Percentiles rank a stretch among this genome's conserved stretches.
Evolutionary conservation across 2,797 vertebrate genomes (phyloP).

Genomic region (Otus scops): DNA sequence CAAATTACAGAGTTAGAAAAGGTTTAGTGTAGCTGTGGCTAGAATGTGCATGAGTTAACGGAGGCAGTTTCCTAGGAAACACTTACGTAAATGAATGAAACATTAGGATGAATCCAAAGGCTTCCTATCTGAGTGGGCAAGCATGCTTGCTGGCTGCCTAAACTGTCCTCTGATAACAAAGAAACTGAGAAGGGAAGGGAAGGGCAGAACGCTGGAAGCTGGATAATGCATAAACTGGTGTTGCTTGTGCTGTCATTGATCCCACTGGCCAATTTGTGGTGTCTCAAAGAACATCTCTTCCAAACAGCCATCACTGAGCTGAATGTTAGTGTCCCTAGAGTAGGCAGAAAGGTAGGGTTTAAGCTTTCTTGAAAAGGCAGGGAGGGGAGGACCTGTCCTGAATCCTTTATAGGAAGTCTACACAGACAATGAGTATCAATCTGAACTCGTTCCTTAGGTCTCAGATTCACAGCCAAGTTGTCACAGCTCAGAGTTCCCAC

Average conservation of each 20-base stretch:
- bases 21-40: background rate
- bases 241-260: background rate
- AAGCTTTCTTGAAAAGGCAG: background rate
- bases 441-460: background rate
- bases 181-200: background rate
- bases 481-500: background rate
- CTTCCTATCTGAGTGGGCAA: slow-evolving; percentile 17
- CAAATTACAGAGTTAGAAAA: background rate
- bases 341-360: background rate
- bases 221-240: background rate
- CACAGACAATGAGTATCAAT: background rate
- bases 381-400: background rate
- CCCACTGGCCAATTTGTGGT: background rate
- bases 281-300: background rate
- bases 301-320: background rate
- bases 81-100: background rate
- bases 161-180: background rate
- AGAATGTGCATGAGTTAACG: background rate
- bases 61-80: slow-evolving; percentile 46
- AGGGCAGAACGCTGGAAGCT: background rate
- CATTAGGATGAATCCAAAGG: background rate
- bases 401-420: background rate
- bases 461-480: background rate
- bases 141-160: background rate
- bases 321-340: background rate